These are phyloP conservation scores for Neolamprologus sp. DNA, from an alignment of 2,113 vertebrate species.

Conservation along the genomic window DNA sequence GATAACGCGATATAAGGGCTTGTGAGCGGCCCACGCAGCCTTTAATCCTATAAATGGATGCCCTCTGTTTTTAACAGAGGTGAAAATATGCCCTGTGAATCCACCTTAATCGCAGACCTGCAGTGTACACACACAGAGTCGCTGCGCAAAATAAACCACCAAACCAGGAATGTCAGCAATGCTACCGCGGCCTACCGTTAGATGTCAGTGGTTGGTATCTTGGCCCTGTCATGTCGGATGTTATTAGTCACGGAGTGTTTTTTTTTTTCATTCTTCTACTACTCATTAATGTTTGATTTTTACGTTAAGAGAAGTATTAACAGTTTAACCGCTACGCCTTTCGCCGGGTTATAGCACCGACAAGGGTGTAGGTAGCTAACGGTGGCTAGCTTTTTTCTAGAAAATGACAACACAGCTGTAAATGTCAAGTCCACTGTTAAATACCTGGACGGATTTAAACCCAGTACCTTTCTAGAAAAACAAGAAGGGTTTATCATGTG, in stretches of 20 bases:
- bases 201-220: slow-evolving; percentile 51
- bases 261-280: not conserved
- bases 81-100: not conserved
- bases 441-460: not conserved
- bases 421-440: not conserved
- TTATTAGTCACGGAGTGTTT: not conserved
- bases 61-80: not conserved
- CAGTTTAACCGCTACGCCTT: not conserved
- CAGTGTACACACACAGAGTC: not conserved
- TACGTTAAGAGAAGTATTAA: too few relatives aligned
- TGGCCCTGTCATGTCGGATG: not conserved
- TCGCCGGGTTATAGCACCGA: not conserved
- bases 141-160: slow-evolving; percentile 1
- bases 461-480: not conserved
- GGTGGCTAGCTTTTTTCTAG: not conserved
- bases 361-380: not conserved
- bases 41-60: not conserved
- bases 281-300: not conserved
- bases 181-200: slow-evolving; percentile 30
- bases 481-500: too few relatives aligned
- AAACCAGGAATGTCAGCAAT: not conserved
- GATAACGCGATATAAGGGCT: not conserved
- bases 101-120: not conserved
- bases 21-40: not conserved
- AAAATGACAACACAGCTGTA: not conserved